Conservation (phyloP, 2,797 vertebrate species). For the Onychomys arenicola region DNA sequence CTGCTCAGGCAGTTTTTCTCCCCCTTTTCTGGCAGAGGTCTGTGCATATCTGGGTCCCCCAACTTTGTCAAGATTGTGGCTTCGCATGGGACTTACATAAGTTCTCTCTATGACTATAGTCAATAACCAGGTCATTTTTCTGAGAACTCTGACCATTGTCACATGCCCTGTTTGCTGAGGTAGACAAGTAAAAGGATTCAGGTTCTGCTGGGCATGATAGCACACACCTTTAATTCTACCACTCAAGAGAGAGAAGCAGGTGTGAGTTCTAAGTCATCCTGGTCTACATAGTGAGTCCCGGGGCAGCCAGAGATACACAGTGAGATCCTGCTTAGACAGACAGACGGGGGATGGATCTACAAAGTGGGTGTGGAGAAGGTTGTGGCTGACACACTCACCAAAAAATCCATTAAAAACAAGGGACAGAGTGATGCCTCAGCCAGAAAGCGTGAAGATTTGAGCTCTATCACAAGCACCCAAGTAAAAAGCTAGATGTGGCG, state of each 20-base stretch:
- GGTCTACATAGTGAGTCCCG: background rate
- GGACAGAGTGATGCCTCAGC: background rate
- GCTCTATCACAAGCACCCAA: background rate
- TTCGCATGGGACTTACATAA: fast-evolving
- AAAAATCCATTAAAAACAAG: background rate
- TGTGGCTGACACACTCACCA: background rate
- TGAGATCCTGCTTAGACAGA: background rate
- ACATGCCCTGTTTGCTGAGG: background rate
- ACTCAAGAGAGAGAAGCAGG: background rate
- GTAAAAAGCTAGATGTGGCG: background rate
- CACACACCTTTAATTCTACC: background rate
- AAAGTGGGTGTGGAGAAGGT: background rate
- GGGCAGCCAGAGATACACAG: background rate
- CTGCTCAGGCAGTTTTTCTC: background rate
- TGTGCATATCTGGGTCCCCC: background rate
- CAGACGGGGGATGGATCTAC: background rate
- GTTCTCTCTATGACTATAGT: background rate
- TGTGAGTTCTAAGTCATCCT: background rate
- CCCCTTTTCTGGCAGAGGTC: background rate
- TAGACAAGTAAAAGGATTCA: background rate
- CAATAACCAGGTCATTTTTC: background rate
- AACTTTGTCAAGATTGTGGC: background rate
- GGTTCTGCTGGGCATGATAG: background rate
- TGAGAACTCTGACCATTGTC: background rate
- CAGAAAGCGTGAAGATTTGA: background rate